Base-by-base conservation (phyloP, 92 coral and sea anemone species). In the Virgularia gustaviana region DNA sequence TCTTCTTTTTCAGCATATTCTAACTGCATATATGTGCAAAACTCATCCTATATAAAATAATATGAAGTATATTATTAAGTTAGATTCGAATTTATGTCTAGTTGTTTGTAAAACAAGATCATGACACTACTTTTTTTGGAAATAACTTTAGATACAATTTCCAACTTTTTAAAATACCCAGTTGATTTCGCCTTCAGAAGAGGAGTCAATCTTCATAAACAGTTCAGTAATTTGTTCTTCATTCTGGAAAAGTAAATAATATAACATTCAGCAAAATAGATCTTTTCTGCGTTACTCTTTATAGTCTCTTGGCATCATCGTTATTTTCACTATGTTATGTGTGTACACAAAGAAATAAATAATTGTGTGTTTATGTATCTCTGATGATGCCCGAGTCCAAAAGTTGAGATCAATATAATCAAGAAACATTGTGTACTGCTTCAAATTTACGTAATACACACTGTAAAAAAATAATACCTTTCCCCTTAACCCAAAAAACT, bases 1-100 rank as follows among this genome's bases (percentile, higher is more conserved):
- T 92, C 98, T 59, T 92, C 98, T 49, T 92, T 92, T 64, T 92
- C 98, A 23, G 98, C 98, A 84, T 92, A 92, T 70, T 92, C 98
- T 73, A 92, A 68, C 73, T 92, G 98, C 98, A 92, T 92, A 43
- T 89, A 92, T 4, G 98, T 92, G 75, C 98, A 92, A 64, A 89
- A 92, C 78, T 92, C 96, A 79, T 92, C 98, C 96, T 92, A 65
- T 33, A 52, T 62, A 49, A 41, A 25, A 10, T 20, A 43, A 1
- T 27, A 81, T 18, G 2, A 24, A 49, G 18, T 18, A 49, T 49
- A 9, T 0, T 18, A 9, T 49, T 49, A 18, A 49, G 18, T 49
- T 2, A 49, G 8, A 49, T 25, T 49, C 25, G 57, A 9, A 49
- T 11, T 49, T 9, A 36, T n/a, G n/a, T n/a, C n/a, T n/a, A n/a